phyloP scores from a whole-genome alignment of 2,797 vertebrate species.

The Lacerta viridis region DNA sequence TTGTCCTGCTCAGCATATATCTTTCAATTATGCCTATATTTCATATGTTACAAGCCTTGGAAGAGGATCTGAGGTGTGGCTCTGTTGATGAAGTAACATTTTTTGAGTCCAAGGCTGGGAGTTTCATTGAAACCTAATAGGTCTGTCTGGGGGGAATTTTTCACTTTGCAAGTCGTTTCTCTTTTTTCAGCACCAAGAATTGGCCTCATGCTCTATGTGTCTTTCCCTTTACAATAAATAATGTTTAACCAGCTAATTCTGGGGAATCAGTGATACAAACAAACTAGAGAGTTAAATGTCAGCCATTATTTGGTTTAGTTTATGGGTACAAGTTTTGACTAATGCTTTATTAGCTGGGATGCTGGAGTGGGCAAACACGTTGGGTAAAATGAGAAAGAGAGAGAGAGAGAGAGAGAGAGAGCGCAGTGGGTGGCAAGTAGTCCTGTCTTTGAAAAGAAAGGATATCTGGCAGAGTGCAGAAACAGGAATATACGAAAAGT shows the following conservation, averaged over 20 bases:
- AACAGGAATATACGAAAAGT: neutral
- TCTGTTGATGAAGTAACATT: slow-evolving; percentile 12
- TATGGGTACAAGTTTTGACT: neutral
- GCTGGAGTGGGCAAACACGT: neutral
- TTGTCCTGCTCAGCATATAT: neutral
- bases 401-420: slow-evolving; percentile 10
- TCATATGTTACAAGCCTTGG: neutral
- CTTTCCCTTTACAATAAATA: neutral
- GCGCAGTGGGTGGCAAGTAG: neutral
- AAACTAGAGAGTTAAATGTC: neutral
- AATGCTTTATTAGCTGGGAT: neutral
- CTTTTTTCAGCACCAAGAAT: neutral
- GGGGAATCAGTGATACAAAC: neutral
- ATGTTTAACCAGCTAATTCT: neutral
- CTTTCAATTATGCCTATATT: neutral
- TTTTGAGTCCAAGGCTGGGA: slow-evolving; percentile 10
- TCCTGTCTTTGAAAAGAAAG: neutral
- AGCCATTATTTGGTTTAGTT: neutral
- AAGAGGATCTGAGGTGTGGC: neutral
- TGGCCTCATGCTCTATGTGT: neutral
- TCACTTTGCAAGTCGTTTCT: neutral
- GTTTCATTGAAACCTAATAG: neutral
- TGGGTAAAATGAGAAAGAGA: slow-evolving; percentile 32
- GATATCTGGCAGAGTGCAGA: neutral
- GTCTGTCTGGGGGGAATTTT: neutral